These are phyloP conservation scores for Coecobrya sp. DNA, from an alignment of 2,888 invertebrate genomes.

Conservation along the genomic window DNA sequence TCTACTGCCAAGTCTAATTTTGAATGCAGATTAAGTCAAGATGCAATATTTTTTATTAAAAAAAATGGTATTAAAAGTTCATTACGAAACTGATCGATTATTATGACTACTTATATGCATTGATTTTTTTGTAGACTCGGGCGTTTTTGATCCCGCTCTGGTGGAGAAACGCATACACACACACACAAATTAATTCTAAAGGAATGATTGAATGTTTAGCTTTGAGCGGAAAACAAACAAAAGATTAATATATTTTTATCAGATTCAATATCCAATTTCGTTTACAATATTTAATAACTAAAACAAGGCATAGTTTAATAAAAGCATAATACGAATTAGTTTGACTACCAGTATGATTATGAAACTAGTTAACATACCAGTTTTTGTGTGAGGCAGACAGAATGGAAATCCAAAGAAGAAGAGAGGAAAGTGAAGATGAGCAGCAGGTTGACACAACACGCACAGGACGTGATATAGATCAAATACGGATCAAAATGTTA, in stretches of 20 bases:
- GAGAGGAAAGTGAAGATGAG: neutral
- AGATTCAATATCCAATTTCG: neutral
- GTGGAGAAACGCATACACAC: neutral
- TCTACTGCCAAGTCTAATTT: neutral
- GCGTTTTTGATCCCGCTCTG: neutral
- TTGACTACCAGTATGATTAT: neutral
- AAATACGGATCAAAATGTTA: neutral
- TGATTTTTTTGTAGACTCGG: neutral
- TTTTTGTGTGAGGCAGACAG: neutral
- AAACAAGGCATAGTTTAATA: too few species aligned
- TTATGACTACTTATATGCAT: constrained; percentile 8
- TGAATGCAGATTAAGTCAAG: neutral
- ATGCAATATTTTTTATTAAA: neutral
- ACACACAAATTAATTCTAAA: neutral
- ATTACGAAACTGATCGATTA: constrained; percentile 39
- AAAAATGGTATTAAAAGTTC: neutral
- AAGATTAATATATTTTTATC: neutral
- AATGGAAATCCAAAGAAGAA: neutral
- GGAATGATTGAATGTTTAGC: constrained; percentile 4
- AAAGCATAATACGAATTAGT: too few species aligned
- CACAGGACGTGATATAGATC: neutral
- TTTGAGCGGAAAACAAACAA: constrained; percentile 15
- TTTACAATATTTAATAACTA: neutral
- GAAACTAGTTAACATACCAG: constrained; percentile 2
- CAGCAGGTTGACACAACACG: neutral